Base-by-base conservation (phyloP, 2,113 vertebrate genomes). In the Pao palembangensis region DNA sequence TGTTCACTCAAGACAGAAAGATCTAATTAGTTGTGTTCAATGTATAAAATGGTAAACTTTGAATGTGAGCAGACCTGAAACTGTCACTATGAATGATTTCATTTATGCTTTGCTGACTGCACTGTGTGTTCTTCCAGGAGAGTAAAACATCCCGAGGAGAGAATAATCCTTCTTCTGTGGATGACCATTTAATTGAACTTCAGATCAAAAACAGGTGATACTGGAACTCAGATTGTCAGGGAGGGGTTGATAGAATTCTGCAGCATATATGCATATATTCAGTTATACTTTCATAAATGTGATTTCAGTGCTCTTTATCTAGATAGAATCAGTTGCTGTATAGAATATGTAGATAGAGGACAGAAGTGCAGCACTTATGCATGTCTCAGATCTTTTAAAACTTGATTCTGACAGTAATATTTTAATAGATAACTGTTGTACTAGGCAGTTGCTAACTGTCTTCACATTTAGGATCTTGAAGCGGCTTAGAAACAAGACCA, bases 161-260 rank as follows among this genome's bases (percentile, higher is more conserved):
- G 67, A 89, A 91, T 84, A 90, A 75, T 75, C 87, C 91, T 84
- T 88, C 91, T 83, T 86, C 92, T 84, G 92, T 93, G 64, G 94
- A 95, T 83, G 92, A 95, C 87, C 95, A 97, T 92, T 92, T 99
- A 92, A 93, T 96, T 84, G 73, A 75, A 58, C 92, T 98, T 66
- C 97, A 98, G 87, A 93, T 94, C 79, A 96, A 92, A 84, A 99
- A 98, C 92, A 92, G 97, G 90, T 91, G 82, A 85, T 57, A 69
- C 71, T 71, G 47, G 80, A 78, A 76, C 50, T 20, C 71, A 50
- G 51, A 60, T 70, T 76, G 67, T 72, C 46, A 15, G 61, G 50
- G 38, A 73, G 49, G 25, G 62, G 38, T 61, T n/a, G 72, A 64
- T 87, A 67, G 17, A 20, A 55, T 89, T 85, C 76, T 84, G 73